phyloP scores from a whole-genome alignment of 2,113 vertebrate genomes.

The Crocuta crocuta region DNA sequence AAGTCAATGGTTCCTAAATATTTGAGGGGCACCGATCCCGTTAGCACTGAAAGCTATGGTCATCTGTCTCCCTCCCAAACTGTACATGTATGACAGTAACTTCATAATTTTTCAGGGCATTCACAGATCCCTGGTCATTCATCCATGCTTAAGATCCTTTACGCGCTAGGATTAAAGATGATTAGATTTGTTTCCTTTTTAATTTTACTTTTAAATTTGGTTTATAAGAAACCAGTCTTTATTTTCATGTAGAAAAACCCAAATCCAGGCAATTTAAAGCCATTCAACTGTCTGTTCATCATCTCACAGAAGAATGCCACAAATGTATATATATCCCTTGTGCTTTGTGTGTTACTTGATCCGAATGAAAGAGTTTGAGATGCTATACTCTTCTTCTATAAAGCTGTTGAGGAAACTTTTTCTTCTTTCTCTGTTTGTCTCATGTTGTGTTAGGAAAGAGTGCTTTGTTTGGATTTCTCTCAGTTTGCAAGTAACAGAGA shows the following conservation, averaged over 20 bases:
- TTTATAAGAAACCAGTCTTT: conserved; percentile 34
- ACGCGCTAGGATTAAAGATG: background rate
- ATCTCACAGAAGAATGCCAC: background rate
- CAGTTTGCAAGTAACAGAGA: conserved; percentile 40
- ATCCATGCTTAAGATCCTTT: background rate
- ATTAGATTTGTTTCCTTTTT: conserved; percentile 23
- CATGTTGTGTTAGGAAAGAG: background rate
- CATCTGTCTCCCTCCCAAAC: background rate
- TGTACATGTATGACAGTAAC: background rate
- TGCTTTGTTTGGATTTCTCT: conserved; percentile 45
- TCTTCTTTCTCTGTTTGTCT: background rate
- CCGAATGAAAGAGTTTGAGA: background rate
- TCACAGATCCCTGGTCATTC: background rate
- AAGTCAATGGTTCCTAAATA: background rate
- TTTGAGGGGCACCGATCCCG: background rate
- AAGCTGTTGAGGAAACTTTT: background rate
- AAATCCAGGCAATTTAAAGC: background rate
- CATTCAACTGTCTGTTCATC: background rate
- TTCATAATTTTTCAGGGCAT: background rate
- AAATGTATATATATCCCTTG: background rate
- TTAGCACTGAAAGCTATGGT: background rate
- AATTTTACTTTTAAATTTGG: conserved; percentile 27
- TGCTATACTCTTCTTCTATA: background rate
- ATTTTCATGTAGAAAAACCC: background rate
- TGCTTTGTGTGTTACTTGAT: background rate